Base-by-base conservation (phyloP, 2,888 invertebrate genomes). In the Linyphia triangularis region DNA sequence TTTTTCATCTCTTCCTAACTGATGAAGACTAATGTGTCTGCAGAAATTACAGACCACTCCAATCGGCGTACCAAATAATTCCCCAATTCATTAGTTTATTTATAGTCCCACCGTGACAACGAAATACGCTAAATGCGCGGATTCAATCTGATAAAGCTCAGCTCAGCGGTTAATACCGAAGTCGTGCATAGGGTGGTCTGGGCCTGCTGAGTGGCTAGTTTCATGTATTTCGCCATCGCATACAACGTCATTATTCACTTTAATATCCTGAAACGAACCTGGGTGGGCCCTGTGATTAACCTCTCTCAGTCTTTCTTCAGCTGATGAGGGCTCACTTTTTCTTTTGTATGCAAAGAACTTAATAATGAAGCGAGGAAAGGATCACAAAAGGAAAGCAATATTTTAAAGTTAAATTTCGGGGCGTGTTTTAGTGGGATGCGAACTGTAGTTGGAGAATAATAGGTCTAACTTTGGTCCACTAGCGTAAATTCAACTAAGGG, bases 81-180 rank as follows among this genome's bases (percentile, higher is more conserved):
- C 77, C 67, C 88, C 88, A 83, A 88, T 88, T 88, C 88, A 88
- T 88, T 88, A 88, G 86, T 86, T 86, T 86, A 86, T 86, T 86
- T 86, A 86, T 86, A 81, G 86, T 79, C 79, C 19, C 73, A 73
- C 73, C 86, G 86, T 86, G 86, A 86, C 86, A 81, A 79, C 79
- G 86, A 57, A 73, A 81, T 86, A 73, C 86, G 65, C 81, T 86
- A 86, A 86, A 85, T 85, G 85, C 85, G 78, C 61, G 78, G 85
- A 85, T 85, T 70, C 61, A 22, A 85, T 85, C 85, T 78, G 85
- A 85, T 85, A 85, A 78, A 77, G 30, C 51, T 33, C 33, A 69
- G 51, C 63, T 59, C 82, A 79, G 79, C 75, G 65, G 63, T 63
- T 85, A 77, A 73, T 73, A 67, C 75, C 22, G 67, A 59, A 70